phyloP scores from a whole-genome alignment of 2,888 invertebrate species.

The Pyrocoelia pectoralis region DNA sequence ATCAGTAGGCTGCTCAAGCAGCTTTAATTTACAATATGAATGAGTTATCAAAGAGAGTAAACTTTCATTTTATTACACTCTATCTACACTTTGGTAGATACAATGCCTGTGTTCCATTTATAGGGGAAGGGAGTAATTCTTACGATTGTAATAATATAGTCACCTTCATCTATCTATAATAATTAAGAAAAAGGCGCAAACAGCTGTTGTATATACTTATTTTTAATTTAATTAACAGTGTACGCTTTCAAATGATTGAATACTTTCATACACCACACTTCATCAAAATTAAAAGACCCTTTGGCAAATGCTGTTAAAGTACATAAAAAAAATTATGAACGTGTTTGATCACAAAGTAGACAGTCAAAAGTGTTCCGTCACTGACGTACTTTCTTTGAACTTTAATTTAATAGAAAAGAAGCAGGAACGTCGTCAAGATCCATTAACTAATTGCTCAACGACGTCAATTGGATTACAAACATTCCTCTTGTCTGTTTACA shows the following conservation, averaged over 20 bases:
- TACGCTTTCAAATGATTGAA: background rate
- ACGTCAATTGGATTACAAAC: background rate
- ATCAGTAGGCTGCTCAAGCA: too few relatives aligned
- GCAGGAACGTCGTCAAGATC: slow-evolving; percentile 3
- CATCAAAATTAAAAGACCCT: background rate
- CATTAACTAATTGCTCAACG: slow-evolving; percentile 6
- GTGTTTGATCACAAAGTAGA: slow-evolving; percentile 6
- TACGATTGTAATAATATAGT: too few relatives aligned
- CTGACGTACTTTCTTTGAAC: slow-evolving; percentile 7
- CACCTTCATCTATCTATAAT: too few relatives aligned
- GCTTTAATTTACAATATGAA: too few relatives aligned
- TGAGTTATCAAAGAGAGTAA: too few relatives aligned
- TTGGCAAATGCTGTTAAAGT: background rate
- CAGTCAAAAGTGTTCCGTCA: slow-evolving; percentile 7
- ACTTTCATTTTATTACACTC: too few relatives aligned
- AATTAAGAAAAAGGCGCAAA: too few relatives aligned
- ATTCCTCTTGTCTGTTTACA: background rate
- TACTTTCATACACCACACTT: background rate
- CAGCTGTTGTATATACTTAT: background rate
- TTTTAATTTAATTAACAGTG: background rate
- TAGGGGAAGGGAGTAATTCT: background rate
- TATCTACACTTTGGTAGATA: too few relatives aligned
- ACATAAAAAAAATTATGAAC: slow-evolving; percentile 1
- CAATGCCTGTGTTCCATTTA: too few relatives aligned
- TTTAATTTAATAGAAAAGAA: slow-evolving; percentile 13